A percentile compares a stretch with the other conserved stretches of the same genome.
phyloP scores from a whole-genome alignment of 1,140 invertebrate genomes.

The Orchestia grillus region DNA sequence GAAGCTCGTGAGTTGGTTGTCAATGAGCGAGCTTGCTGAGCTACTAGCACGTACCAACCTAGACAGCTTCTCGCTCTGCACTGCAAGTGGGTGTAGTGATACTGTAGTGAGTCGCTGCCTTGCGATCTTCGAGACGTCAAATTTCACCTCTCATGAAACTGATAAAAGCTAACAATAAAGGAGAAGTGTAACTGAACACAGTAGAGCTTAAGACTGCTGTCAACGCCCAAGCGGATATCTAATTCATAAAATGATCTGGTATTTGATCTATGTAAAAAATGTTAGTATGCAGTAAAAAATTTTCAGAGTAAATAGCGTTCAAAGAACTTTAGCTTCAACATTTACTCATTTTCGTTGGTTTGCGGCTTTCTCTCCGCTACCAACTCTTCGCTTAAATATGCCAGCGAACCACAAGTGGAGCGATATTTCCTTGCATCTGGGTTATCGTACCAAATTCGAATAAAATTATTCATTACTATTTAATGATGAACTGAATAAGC shows the following conservation, averaged over 20 bases:
- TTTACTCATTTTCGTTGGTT: not conserved
- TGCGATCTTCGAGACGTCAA: not conserved
- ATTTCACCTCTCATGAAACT: not conserved
- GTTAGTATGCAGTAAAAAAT: too few relatives aligned
- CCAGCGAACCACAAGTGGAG: not conserved
- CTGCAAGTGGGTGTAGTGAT: not conserved
- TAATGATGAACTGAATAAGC: too few relatives aligned
- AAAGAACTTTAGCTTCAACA: not conserved
- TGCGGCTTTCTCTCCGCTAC: not conserved
- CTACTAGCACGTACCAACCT: not conserved
- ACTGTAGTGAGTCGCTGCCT: not conserved
- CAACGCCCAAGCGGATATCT: not conserved
- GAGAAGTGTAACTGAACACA: not conserved
- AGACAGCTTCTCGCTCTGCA: not conserved
- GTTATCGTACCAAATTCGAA: not conserved
- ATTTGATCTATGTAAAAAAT: too few relatives aligned
- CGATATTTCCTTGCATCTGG: not conserved
- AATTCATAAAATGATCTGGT: too few relatives aligned
- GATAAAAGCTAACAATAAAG: not conserved
- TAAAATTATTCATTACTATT: not conserved
- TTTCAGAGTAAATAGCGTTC: too few relatives aligned
- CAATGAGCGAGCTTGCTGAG: not conserved
- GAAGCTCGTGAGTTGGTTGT: not conserved
- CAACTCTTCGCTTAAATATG: not conserved
- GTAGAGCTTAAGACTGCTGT: not conserved